These are phyloP conservation scores for Meloidogyne hapla DNA, from an alignment of 1,140 invertebrate species.

Conservation along the genomic window DNA sequence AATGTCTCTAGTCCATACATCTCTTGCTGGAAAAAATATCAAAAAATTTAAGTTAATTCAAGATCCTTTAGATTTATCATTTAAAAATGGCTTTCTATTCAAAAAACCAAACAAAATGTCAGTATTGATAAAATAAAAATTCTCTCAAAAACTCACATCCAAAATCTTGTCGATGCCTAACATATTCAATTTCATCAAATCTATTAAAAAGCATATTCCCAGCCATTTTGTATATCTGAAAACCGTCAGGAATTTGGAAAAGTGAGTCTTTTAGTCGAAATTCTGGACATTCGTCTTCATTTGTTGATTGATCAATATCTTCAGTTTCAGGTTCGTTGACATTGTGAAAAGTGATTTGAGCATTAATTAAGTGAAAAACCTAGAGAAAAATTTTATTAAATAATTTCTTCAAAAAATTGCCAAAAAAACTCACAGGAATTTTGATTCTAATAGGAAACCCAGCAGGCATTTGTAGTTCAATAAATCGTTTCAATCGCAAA, in stretches of 20 bases:
- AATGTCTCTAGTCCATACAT: constrained; percentile 4
- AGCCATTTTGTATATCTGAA: constrained; percentile 12
- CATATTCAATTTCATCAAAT: constrained; percentile 16
- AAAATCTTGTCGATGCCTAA: constrained; percentile 6
- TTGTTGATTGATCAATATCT: neutral
- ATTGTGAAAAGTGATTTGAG: constrained; percentile 37
- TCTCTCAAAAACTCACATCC: constrained; percentile 19
- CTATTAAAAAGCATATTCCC: constrained; percentile 30
- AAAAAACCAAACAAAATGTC: too few relatives aligned
- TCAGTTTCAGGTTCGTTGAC: constrained; percentile 29
- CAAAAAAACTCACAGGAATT: constrained; percentile 15
- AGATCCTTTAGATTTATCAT: too few relatives aligned
- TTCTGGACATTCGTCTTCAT: constrained; percentile 22
- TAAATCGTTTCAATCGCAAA: constrained; percentile 37
- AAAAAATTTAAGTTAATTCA: constrained; percentile 8
- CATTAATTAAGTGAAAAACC: constrained; percentile 33
- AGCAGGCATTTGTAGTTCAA: constrained; percentile 36
- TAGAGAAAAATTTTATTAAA: neutral
- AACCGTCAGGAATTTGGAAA: constrained; percentile 35
- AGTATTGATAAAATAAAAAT: too few relatives aligned
- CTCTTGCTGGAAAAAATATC: too few relatives aligned
- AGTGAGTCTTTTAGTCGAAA: constrained; percentile 27
- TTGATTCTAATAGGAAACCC: constrained; percentile 37
- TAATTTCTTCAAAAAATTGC: too few relatives aligned
- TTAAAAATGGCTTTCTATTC: too few relatives aligned